Base-by-base conservation (phyloP, 2,888 invertebrate species). In the Anaspis maculata region DNA sequence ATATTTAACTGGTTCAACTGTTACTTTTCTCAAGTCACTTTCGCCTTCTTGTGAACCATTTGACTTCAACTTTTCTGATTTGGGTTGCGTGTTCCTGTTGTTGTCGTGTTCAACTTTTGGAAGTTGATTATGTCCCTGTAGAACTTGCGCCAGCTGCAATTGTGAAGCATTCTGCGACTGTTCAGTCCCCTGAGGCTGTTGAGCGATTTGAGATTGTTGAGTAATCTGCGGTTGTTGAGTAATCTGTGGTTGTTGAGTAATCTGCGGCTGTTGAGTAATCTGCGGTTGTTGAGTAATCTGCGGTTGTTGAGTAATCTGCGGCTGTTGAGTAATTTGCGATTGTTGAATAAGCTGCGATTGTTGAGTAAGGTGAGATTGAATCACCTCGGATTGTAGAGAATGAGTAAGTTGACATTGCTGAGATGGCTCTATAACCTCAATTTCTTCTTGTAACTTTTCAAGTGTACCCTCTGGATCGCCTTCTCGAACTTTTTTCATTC, bases 401-500 rank as follows among this genome's bases (percentile, higher is more conserved):
- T n/a, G n/a, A n/a, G n/a, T n/a, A n/a, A n/a, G n/a, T n/a, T n/a
- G n/a, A n/a, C n/a, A n/a, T n/a, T n/a, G n/a, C n/a, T n/a, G n/a
- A n/a, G n/a, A n/a, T 6, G 19, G 19, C 19, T 19, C 19, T 19
- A 19, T 19, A 4, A 24, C 11, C 7, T 30, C 23, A 36, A 37
- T 1, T 32, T 30, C 15, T 37, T 41, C 23, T 34, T 27, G n/a
- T 34, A 13, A 5, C 5, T 10, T 26, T 10, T 5, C 12, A 13
- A 26, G 27, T n/a, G n/a, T n/a, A 25, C 9, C 11, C 1, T 25
- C 32, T 7, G n/a, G 27, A 29, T 39, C 27, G 2, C 45, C 46
- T 34, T 50, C 46, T 15, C 45, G 32, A 5, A 37, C 37, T 23
- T 37, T 40, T 29, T 51, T 50, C 51, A 46, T 50, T n/a, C 42